These are phyloP conservation scores for Athetis lepigone DNA, from an alignment of 2,888 invertebrate genomes.

Conservation along the genomic window DNA sequence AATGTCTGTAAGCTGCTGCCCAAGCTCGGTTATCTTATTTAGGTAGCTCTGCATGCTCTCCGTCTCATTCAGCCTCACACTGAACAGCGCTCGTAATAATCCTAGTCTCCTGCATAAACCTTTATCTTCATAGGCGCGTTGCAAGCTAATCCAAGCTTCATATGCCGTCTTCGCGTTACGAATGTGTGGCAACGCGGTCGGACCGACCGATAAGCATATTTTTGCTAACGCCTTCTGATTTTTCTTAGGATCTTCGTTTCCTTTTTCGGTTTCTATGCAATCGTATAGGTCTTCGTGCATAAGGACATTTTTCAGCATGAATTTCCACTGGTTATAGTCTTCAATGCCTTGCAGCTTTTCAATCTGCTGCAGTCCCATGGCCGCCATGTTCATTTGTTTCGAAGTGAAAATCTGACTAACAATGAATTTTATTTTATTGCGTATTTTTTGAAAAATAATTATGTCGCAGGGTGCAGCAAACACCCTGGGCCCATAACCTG, in stretches of 20 bases:
- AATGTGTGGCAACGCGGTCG: slow-evolving; percentile 1
- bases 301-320: slow-evolving; percentile 1
- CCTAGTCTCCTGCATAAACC: slow-evolving; percentile 3
- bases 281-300: slow-evolving; percentile 7
- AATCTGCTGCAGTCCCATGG: slow-evolving; percentile 1
- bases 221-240: slow-evolving; percentile 5
- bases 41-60: slow-evolving; percentile 7
- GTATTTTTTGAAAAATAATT: no score
- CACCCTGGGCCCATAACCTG: no score
- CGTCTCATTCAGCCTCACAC: neutral
- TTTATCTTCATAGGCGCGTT: neutral
- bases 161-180: slow-evolving; percentile 4
- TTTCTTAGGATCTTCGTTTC: slow-evolving; percentile 3
- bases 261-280: slow-evolving; percentile 6
- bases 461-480: no score
- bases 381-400: no score
- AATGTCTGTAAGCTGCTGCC: slow-evolving; percentile 7
- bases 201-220: slow-evolving; percentile 3
- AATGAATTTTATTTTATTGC: no score
- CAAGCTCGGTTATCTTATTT: slow-evolving; percentile 4
- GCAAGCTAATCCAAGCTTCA: slow-evolving; percentile 10
- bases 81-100: neutral
- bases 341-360: neutral
- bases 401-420: no score
- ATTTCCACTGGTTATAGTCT: slow-evolving; percentile 1